phyloP scores from a whole-genome alignment of 2,888 invertebrate genomes.

The Physocephala rufipes region DNA sequence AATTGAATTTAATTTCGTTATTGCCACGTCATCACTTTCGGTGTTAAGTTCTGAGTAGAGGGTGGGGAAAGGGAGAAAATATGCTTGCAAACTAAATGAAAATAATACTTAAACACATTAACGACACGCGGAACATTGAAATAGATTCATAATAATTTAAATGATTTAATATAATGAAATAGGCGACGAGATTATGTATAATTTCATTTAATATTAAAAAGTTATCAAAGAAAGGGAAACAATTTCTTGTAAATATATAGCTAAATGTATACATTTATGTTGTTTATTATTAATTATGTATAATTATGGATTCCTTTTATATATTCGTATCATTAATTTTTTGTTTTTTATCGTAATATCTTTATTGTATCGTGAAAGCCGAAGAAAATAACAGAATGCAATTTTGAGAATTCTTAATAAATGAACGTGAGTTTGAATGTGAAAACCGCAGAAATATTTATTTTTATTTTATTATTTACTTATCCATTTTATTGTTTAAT shows the following conservation, averaged over 20 bases:
- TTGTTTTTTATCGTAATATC: conserved; percentile 44
- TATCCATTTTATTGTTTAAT: conserved; percentile 31
- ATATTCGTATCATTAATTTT: conserved; percentile 44
- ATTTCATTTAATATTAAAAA: conserved; percentile 31
- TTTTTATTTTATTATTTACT: no score
- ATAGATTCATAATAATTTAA: conserved; percentile 28
- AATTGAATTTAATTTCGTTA: not conserved
- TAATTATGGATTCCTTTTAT: conserved; percentile 40
- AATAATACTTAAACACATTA: conserved; percentile 29
- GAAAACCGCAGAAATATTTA: conserved; percentile 30
- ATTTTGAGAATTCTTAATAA: conserved; percentile 26
- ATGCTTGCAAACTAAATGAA: conserved; percentile 9
- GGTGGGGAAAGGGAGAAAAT: conserved; percentile 9
- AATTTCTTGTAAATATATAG: conserved; percentile 53
- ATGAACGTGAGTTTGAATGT: conserved; percentile 40
- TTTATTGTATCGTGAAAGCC: conserved; percentile 38
- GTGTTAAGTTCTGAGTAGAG: not conserved
- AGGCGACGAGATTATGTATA: conserved; percentile 29
- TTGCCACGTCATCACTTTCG: not conserved
- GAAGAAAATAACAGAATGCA: conserved; percentile 27
- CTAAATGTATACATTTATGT: conserved; percentile 53
- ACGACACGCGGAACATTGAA: conserved; percentile 3
- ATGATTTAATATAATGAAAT: conserved; percentile 21
- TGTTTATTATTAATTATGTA: conserved; percentile 46
- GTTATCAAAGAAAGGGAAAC: conserved; percentile 48